Evolutionary conservation across 2,888 invertebrate species (phyloP).

Genomic region (Ypsolopha scabrella): DNA sequence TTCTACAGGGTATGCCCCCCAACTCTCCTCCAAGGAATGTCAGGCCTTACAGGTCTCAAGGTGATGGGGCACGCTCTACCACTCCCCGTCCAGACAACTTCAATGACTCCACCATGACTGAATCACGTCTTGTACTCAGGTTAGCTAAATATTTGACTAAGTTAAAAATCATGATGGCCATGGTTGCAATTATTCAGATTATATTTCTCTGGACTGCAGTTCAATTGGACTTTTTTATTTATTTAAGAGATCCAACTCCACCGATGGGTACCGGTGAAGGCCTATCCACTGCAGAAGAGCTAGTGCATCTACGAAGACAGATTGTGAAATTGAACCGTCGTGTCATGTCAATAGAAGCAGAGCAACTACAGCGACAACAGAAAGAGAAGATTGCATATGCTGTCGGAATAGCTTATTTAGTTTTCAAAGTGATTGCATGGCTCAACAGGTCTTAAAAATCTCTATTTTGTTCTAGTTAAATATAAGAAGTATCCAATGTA

Average conservation of each 20-base stretch:
- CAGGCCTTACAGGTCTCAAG: slow-evolving; percentile 41
- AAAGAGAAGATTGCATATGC: slow-evolving; percentile 89
- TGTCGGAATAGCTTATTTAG: slow-evolving; percentile 85
- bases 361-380: slow-evolving; percentile 85
- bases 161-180: not conserved
- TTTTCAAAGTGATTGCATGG: slow-evolving; percentile 89
- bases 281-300: slow-evolving; percentile 80
- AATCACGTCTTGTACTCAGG: slow-evolving; percentile 58
- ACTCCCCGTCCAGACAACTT: slow-evolving; percentile 47
- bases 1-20: slow-evolving; percentile 27
- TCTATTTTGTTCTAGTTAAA: slow-evolving; percentile 19
- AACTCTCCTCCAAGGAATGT: slow-evolving; percentile 49
- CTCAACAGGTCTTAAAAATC: slow-evolving; percentile 62
- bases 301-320: slow-evolving; percentile 85
- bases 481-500: slow-evolving; percentile 43
- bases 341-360: slow-evolving; percentile 88
- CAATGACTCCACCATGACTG: slow-evolving; percentile 60
- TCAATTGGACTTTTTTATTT: slow-evolving; percentile 2
- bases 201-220: too few species aligned
- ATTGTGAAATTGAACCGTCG: slow-evolving; percentile 89
- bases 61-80: slow-evolving; percentile 47
- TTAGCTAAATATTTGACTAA: slow-evolving; percentile 14
- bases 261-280: slow-evolving; percentile 74
- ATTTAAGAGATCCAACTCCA: slow-evolving; percentile 76
- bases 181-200: too few species aligned